Evolutionary conservation across 2,113 vertebrate genomes (phyloP), one percentile per base, ranked within the genome.

Genomic region (Murina feae): DNA sequence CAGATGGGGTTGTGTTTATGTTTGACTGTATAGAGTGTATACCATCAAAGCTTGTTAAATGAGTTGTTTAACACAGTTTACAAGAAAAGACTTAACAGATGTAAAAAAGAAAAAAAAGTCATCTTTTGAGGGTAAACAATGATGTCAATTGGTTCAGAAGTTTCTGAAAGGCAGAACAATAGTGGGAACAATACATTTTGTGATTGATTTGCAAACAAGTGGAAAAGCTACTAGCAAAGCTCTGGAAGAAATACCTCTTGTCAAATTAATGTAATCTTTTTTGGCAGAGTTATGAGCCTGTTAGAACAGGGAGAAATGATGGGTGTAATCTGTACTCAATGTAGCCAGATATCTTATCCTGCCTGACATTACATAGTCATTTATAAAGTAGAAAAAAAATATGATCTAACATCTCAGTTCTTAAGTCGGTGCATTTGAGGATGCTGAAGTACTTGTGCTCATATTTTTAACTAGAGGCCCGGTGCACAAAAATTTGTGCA

Each of bases 11-110:
- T 90, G 44, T 94, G 93, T 96, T 95, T 95, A 65, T 92, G 39
- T 93, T 94, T 93, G 69, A 66, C 66, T 94, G 21, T 79, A 75
- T 60, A 78, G 9, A 81, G 42, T 32, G 37, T 69, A 83, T 63
- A 90, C 32, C 60, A 39, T 72, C 90, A 96, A 91, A 89, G 39
- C 66, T 90, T 60, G 88, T 85, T 92, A 95, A 86, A 85, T 87
- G 81, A 97, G 25, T 90, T 63, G 80, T 82, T 92, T 92, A 94
- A 79, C 79, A 92, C 13, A 82, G 35, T 93, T 94, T 94, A 80
- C 16, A 60, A 92, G 65, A 75, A 74, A 90, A 94, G 76, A 71
- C 68, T 83, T 86, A 94, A 88, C 78, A 96, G 72, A 90, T 92
- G 37, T 82, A 75, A 90, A 63, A 74, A 49, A 35, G 55, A 25